Conservation (phyloP, 2,113 vertebrate species). For the Oceanodroma tethys region DNA sequence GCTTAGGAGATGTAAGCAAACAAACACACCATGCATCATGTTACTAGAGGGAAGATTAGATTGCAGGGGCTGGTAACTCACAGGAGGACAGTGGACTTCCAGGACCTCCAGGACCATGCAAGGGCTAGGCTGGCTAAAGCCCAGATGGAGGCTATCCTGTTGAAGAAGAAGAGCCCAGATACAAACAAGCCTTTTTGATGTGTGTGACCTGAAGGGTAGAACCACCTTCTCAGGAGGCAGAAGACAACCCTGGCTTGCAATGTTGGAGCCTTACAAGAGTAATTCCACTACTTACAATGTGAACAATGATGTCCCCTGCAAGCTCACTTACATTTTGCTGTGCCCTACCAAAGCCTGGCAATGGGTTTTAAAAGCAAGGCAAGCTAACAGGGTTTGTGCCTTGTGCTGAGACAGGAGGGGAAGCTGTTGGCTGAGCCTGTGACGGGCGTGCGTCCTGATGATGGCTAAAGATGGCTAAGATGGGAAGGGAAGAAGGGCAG, state of each 20-base stretch:
- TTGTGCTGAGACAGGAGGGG: background rate
- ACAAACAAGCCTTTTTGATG: background rate
- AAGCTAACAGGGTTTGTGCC: background rate
- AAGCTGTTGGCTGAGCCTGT: background rate
- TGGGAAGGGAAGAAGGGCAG: background rate
- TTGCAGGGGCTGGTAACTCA: background rate
- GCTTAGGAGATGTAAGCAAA: background rate
- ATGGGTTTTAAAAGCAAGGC: background rate
- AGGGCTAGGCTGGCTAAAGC: background rate
- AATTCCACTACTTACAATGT: background rate
- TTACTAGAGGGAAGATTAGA: background rate
- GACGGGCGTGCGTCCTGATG: rapidly evolving
- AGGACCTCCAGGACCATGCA: background rate
- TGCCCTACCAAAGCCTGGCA: background rate
- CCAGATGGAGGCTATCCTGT: background rate
- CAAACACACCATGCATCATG: background rate
- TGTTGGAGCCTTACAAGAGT: background rate
- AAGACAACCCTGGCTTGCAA: background rate
- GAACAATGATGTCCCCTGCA: background rate
- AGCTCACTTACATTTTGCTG: background rate
- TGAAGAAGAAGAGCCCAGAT: background rate
- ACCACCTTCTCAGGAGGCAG: background rate
- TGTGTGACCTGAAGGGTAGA: too few species aligned
- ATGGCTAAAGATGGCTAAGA: background rate
- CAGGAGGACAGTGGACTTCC: background rate